Percentiles rank a stretch among this genome's conserved stretches.
These are phyloP conservation scores for Heliocidaris erythrogramma DNA, from an alignment of 35 echinoderm and acorn worm genomes.

Conservation along the genomic window DNA sequence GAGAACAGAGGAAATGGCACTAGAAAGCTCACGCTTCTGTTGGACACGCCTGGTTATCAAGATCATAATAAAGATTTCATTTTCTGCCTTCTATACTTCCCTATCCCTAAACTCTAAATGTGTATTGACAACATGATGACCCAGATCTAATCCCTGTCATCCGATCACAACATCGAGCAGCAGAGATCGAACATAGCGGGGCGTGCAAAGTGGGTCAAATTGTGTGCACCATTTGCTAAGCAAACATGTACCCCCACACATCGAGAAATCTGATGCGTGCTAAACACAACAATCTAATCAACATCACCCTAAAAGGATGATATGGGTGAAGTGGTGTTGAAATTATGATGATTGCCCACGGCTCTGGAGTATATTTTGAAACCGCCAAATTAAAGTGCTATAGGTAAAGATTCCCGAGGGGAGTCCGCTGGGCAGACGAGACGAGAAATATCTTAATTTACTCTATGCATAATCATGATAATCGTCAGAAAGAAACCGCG, in stretches of 20 bases:
- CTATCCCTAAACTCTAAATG: too few relatives aligned
- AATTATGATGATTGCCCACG: not conserved
- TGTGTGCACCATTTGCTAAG: not conserved
- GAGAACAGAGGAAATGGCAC: too few relatives aligned
- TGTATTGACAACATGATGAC: too few relatives aligned
- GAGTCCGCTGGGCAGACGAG: not conserved
- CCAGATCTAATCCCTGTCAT: too few relatives aligned
- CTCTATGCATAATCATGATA: not conserved
- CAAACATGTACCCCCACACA: not conserved
- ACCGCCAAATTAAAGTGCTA: not conserved
- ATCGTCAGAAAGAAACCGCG: not conserved
- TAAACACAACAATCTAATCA: conserved; percentile 13
- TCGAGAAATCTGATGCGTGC: not conserved
- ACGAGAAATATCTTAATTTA: not conserved
- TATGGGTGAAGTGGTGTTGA: conserved; percentile 8
- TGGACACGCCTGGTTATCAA: too few relatives aligned
- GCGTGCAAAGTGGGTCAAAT: not conserved
- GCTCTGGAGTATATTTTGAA: conserved; percentile 9
- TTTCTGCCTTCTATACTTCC: too few relatives aligned
- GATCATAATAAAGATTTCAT: too few relatives aligned
- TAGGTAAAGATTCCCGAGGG: not conserved
- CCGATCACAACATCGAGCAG: not conserved
- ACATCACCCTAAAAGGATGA: not conserved
- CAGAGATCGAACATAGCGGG: not conserved
- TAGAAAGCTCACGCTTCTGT: too few relatives aligned